These are phyloP conservation scores for Drosophila punjabiensis DNA, from an alignment of 1,140 invertebrate species.

Conservation along the genomic window DNA sequence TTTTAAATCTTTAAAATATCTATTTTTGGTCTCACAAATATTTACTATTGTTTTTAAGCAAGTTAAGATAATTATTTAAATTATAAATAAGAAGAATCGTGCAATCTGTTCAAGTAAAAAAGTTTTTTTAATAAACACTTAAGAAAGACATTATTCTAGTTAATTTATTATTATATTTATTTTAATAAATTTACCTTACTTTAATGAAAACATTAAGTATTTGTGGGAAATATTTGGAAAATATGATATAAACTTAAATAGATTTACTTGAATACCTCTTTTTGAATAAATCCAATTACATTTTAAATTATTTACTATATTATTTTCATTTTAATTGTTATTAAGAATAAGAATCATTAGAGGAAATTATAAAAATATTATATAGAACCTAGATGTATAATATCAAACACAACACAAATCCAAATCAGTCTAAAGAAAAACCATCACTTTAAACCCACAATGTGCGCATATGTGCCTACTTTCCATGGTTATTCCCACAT, in stretches of 20 bases:
- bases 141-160: no score
- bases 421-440: background rate
- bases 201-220: no score
- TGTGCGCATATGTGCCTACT: slow-evolving; percentile 3
- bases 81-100: background rate
- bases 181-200: no score
- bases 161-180: no score
- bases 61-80: background rate
- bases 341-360: no score
- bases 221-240: no score
- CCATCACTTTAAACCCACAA: background rate
- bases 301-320: no score
- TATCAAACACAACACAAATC: background rate
- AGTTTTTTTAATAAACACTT: no score
- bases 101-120: background rate
- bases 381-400: background rate
- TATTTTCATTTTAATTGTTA: no score
- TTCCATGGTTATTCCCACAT: background rate
- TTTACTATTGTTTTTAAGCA: slow-evolving; percentile 1
- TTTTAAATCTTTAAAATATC: background rate
- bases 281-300: no score
- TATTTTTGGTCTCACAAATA: background rate
- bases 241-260: no score
- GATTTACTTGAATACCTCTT: no score
- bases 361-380: background rate